phyloP scores from a whole-genome alignment of 2,888 invertebrate species.

The Amblyteles armatorius region DNA sequence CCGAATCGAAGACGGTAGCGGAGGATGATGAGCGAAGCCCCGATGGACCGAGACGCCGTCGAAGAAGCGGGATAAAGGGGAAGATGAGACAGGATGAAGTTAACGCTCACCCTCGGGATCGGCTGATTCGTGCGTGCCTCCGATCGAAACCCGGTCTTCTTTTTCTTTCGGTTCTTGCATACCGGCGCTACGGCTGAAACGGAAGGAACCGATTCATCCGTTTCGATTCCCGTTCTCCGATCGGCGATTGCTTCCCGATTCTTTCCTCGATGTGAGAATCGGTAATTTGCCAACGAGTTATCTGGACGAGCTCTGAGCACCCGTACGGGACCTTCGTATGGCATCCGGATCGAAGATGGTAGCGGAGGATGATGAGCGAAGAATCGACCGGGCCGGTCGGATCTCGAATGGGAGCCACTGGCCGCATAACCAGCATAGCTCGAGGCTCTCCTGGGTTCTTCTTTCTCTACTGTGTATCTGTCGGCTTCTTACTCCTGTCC shows the following conservation, averaged over 20 bases:
- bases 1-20: neutral
- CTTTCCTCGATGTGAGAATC: conserved; percentile 9
- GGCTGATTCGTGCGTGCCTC: conserved; percentile 45
- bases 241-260: neutral
- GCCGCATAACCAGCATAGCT: conserved; percentile 75
- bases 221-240: neutral
- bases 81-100: conserved; percentile 44
- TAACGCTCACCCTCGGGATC: conserved; percentile 37
- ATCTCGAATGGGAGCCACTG: conserved; percentile 76
- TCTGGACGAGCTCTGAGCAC: neutral
- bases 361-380: neutral
- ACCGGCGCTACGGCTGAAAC: conserved; percentile 15
- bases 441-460: conserved; percentile 72
- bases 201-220: neutral
- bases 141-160: conserved; percentile 43
- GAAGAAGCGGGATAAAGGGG: conserved; percentile 48
- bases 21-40: conserved; percentile 63
- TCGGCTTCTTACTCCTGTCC: conserved; percentile 55
- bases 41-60: conserved; percentile 45
- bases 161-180: conserved; percentile 8
- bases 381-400: conserved; percentile 40
- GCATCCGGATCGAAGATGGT: conserved; percentile 17
- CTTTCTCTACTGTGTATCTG: conserved; percentile 62
- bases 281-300: neutral
- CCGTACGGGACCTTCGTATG: neutral